Evolutionary conservation across 1,140 invertebrate species (phyloP).

Genomic region (Aricia agestis): DNA sequence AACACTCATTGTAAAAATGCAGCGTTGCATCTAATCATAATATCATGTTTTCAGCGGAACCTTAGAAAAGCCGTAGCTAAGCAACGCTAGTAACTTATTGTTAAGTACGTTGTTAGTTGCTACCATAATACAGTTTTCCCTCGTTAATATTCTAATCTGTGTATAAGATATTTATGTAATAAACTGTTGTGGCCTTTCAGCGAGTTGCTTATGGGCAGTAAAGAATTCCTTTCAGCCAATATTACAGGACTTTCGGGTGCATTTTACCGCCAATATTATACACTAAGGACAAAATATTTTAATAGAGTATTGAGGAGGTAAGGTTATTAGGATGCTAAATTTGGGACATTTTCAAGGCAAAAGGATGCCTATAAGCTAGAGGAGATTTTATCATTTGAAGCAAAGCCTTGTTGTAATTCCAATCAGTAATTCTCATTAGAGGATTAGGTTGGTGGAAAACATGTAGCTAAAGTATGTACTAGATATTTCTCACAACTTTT

Average conservation of each 20-base stretch:
- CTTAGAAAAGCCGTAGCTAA: neutral
- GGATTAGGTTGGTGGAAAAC: no score
- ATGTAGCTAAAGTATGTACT: no score
- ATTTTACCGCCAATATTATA: neutral
- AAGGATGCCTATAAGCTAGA: no score
- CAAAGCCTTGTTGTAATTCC: no score
- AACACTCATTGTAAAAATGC: no score
- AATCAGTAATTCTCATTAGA: no score
- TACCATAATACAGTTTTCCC: neutral
- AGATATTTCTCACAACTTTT: no score
- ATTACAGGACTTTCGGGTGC: neutral
- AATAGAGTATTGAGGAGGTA: neutral
- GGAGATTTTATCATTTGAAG: no score
- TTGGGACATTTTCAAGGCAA: neutral
- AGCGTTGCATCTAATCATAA: no score
- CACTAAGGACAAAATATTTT: constrained; percentile 3
- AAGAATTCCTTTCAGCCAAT: constrained; percentile 12
- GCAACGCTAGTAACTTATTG: neutral
- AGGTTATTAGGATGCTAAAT: neutral
- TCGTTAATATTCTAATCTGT: constrained; percentile 5
- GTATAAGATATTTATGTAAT: constrained; percentile 8
- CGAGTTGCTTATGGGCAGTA: constrained; percentile 6
- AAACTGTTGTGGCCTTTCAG: neutral
- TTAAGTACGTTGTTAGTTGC: constrained; percentile 34
- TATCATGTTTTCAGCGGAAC: no score